phyloP scores from a whole-genome alignment of 2,888 invertebrate species.

The Bibio marci region DNA sequence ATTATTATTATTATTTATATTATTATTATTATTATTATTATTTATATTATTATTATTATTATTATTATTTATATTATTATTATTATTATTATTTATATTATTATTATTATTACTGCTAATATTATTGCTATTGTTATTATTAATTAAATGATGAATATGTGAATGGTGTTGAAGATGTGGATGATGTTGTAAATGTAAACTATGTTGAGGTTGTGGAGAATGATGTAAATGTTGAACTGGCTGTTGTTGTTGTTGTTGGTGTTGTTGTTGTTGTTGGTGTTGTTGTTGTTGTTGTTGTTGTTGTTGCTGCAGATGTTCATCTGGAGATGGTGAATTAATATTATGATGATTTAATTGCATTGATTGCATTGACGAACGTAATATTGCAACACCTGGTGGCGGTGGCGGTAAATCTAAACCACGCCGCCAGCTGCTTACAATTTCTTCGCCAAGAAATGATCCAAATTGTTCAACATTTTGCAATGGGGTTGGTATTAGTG shows the following conservation, averaged over 20 bases:
- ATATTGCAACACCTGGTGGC: slow-evolving; percentile 1
- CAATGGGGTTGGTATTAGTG: slow-evolving; percentile 33
- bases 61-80: slow-evolving; percentile 1
- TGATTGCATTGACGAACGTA: slow-evolving; percentile 3
- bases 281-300: slow-evolving; percentile 15
- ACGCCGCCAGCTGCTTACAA: slow-evolving; percentile 63
- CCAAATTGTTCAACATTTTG: slow-evolving; percentile 56
- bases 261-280: slow-evolving; percentile 17
- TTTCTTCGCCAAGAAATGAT: slow-evolving; percentile 62
- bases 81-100: slow-evolving; percentile 17
- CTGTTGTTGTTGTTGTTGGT: slow-evolving; percentile 31
- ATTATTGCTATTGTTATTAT: not conserved
- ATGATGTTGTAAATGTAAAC: slow-evolving; percentile 34
- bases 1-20: slow-evolving; percentile 13
- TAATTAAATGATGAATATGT: slow-evolving; percentile 28
- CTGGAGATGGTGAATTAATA: not conserved
- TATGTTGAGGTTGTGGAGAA: slow-evolving; percentile 39
- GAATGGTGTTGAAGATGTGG: slow-evolving; percentile 19
- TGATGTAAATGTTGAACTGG: slow-evolving; percentile 10
- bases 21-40: slow-evolving; percentile 16
- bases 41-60: slow-evolving; percentile 10
- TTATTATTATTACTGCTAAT: slow-evolving; percentile 3
- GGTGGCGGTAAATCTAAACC: slow-evolving; percentile 38
- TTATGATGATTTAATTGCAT: slow-evolving; percentile 3
- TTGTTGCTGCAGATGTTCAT: slow-evolving; percentile 11